A percentile compares a stretch with the other conserved stretches of the same genome.
phyloP scores from a whole-genome alignment of 2,888 invertebrate genomes.

The Ectemnius continuus region DNA sequence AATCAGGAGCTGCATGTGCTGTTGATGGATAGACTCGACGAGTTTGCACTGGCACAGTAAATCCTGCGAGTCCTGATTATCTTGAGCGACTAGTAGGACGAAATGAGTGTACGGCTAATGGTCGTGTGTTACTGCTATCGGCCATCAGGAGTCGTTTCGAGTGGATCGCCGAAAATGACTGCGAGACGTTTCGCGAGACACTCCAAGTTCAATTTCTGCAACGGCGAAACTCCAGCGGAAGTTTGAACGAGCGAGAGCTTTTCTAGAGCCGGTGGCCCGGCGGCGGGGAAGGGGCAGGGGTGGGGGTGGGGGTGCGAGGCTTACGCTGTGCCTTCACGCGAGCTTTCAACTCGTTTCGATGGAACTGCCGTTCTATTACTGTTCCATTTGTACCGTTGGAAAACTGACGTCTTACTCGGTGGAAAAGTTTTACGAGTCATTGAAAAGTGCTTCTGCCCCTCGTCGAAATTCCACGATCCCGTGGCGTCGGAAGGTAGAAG shows the following conservation, averaged over 20 bases:
- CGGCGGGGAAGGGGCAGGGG: not conserved
- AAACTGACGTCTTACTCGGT: slow-evolving; percentile 49
- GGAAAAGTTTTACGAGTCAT: slow-evolving; percentile 54
- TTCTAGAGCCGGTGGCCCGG: slow-evolving; percentile 24
- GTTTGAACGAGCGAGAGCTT: slow-evolving; percentile 57
- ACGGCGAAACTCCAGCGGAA: slow-evolving; percentile 51
- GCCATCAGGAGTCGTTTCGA: slow-evolving; percentile 29
- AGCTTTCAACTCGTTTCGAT: slow-evolving; percentile 54
- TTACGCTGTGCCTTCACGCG: slow-evolving; percentile 48
- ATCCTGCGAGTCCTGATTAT: too few species aligned
- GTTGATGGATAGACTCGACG: too few species aligned
- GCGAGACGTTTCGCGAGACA: slow-evolving; percentile 45
- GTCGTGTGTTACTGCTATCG: slow-evolving; percentile 33
- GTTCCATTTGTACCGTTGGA: slow-evolving; percentile 52
- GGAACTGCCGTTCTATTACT: slow-evolving; percentile 61
- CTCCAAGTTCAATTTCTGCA: slow-evolving; percentile 58
- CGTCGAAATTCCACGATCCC: slow-evolving; percentile 31
- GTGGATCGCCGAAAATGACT: slow-evolving; percentile 53
- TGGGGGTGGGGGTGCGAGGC: slow-evolving; percentile 12
- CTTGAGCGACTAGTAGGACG: too few species aligned
- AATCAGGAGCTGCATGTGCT: too few species aligned
- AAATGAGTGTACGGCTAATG: not conserved
- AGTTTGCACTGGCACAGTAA: too few species aligned
- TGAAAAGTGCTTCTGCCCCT: slow-evolving; percentile 42
- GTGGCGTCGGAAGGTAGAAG: too few species aligned